Conservation (phyloP, 1,140 invertebrate species). For the Homarus americanus region DNA sequence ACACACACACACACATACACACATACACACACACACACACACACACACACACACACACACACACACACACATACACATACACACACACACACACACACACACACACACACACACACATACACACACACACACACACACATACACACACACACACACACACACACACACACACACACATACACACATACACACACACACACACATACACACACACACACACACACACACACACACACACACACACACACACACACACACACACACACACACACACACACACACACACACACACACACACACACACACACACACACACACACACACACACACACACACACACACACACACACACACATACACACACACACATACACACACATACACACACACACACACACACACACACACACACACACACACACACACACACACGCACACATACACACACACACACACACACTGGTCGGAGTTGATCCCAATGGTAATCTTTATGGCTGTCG, state of each 20-base stretch:
- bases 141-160: neutral
- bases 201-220: too few species aligned
- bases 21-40: neutral
- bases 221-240: neutral
- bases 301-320: constrained; percentile 20
- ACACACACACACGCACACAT: constrained; percentile 24
- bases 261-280: neutral
- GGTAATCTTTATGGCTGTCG: too few species aligned
- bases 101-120: neutral
- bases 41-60: constrained; percentile 3
- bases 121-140: neutral
- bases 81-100: neutral
- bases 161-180: constrained; percentile 1
- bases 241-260: constrained; percentile 2
- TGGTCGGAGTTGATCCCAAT: too few species aligned
- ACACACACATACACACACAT: neutral
- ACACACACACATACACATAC: neutral
- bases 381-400: constrained; percentile 21
- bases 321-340: constrained; percentile 26
- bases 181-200: neutral
- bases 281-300: constrained; percentile 16
- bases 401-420: constrained; percentile 19
- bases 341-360: constrained; percentile 11
- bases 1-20: neutral
- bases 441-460: constrained; percentile 8